Evolutionary conservation across 1,140 invertebrate genomes (phyloP), one percentile per base, ranked within the genome.

Genomic region (Caenorhabditis remanei): DNA sequence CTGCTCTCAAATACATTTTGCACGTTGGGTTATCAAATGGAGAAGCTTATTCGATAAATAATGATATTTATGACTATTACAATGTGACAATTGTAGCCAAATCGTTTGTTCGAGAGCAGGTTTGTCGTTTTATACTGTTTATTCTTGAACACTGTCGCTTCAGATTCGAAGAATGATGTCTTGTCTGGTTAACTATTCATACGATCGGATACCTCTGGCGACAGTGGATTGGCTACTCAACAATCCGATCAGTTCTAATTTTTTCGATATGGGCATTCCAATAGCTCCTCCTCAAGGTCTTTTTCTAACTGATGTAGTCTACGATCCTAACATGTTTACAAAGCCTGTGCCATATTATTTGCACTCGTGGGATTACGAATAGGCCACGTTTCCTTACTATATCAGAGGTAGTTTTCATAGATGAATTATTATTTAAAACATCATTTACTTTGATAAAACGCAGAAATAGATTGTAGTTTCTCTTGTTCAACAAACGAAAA

Each of bases 141-240:
- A 8, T 88, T 83, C 13, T 32, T 46, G 32, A 67, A 58, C 63
- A 32, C 61, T 21, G 9, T n/a, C 85, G 16, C 71, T 90, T 82
- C 40, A 91, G 90, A 91, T 91, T 85, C 88, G 90, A 9, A 87
- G 90, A 48, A 91, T 91, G 90, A 88, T 91, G 56, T 53, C 85
- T 32, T 71, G 90, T 46, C 79, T 91, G 67, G 87, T 89, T 0
- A 40, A 58, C 9, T 46, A 83, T 50, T 90, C 83, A 3, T 89
- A 87, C 46, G 89, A 89, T 21, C 67, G 82, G 6, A 58, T 87
- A 7, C 41, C 85, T 19, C 56, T 88, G 13, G 11, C 40, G 7
- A 55, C 82, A 16, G 79, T 91, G 13, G 41, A 88, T 5, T 91
- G 89, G 89, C 67, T 91, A 19, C 61, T 91, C n/a, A 53, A 83